A percentile compares a stretch with the other conserved stretches of the same genome.
Evolutionary conservation across 2,113 vertebrate genomes (phyloP).

Genomic region (Thamnophis sirtalis): DNA sequence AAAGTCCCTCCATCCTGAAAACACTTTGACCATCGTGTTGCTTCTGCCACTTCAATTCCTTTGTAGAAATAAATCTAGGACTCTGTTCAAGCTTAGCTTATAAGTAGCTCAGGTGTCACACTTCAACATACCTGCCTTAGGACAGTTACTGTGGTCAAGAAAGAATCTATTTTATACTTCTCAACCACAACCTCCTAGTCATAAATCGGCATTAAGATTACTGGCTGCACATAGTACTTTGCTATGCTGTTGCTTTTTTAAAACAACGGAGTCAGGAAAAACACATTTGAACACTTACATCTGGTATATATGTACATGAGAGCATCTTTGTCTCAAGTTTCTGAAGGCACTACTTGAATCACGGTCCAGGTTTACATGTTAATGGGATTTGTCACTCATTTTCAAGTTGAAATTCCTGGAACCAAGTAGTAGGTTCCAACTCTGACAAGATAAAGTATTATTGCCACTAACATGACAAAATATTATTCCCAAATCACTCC

Average conservation of each 20-base stretch:
- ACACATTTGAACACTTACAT: background rate
- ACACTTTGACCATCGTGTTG: background rate
- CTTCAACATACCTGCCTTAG: background rate
- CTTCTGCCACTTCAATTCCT: background rate
- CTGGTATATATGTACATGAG: background rate
- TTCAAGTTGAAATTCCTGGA: conserved; percentile 1
- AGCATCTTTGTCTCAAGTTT: background rate
- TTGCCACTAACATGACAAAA: conserved; percentile 35
- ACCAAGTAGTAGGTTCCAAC: background rate
- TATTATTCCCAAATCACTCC: background rate
- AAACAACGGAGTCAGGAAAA: background rate
- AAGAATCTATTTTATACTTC: background rate
- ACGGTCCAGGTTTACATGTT: background rate
- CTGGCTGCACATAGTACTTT: background rate
- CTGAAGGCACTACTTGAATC: background rate
- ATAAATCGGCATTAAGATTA: too few species aligned
- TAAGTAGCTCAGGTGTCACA: background rate
- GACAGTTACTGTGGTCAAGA: background rate
- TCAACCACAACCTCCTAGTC: background rate
- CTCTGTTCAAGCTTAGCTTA: background rate
- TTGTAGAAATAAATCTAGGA: background rate
- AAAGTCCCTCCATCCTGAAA: background rate
- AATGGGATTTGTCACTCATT: background rate
- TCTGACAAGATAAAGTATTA: background rate
- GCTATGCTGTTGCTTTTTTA: too few species aligned